Base-by-base conservation (phyloP, 2,797 vertebrate species). In the Sparidentex hasta region DNA sequence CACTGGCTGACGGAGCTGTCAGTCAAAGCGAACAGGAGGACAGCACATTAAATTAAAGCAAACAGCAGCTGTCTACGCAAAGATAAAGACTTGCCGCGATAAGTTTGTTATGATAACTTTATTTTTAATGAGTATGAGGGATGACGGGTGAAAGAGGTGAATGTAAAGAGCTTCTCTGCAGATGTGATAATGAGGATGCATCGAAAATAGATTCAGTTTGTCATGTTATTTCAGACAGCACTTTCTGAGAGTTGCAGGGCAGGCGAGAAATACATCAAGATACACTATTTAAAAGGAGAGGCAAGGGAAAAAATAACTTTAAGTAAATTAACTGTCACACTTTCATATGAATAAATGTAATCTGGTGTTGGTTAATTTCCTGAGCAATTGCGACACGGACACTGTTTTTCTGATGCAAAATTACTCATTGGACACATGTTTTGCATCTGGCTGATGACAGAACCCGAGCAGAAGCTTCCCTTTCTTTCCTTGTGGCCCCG, bases 11-110 rank as follows among this genome's bases (percentile, higher is more conserved):
- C 79, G 62, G 72, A 78, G 50, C 81, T 82, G 88, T 88, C 86
- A 88, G 65, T 88, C 84, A 92, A 70, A 87, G 76, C 46, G 64
- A 88, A 85, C 76, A 79, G 72, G 58, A 83, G 74, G 80, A 63
- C 29, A 63, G 61, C 38, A 17, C 52, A 65, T 78, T 70, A 52
- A 78, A 62, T 74, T 29, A 74, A 61, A 84, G 58, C 18, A 85
- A 78, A 83, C 71, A 81, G 5, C 66, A 68, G 61, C 58, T 44
- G 71, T 46, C 55, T 69, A 43, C 21, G 21, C 3, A 44, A 18
- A 41, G 66, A 66, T 62, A 41, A 70, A 56, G 38, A 59, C 17
- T 38, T 2, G 18, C 11, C 33, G 27, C 21, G 41, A 11, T 62
- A 11, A 7, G 18, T 50, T 43, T 23, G 20, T 47, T 58, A 44